Evolutionary conservation across 2,113 vertebrate genomes (phyloP), one percentile per base, ranked within the genome.

Genomic region (Meleagris gallopavo): DNA sequence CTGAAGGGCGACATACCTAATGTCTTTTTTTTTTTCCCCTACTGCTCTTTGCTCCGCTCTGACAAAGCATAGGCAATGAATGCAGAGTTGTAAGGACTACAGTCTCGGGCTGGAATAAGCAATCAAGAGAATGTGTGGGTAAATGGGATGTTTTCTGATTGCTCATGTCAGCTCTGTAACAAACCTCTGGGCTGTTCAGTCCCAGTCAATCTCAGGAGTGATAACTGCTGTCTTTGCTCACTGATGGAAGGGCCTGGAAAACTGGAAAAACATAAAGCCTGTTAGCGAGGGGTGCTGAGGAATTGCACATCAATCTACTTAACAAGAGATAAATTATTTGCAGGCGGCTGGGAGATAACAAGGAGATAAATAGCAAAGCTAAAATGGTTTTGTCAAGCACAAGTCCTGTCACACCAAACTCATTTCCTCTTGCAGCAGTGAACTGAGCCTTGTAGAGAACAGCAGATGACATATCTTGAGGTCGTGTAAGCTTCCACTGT

Each of bases 261-360:
- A 65, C 1, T 34, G 58, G 27, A 36, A 57, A 61, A 9, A 55
- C 2, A 5, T 13, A 48, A 73, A 83, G 30, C 57, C 57, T 61
- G 34, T 32, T 70, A 27, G 40, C 50, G 61, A 82, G 19, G 66
- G 71, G 12, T 6, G 61, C 6, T 9, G 57, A 89, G 65, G 65
- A 81, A 64, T 77, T 92, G 8, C 0, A 13, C 40, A 48, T 86
- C 69, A 41, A 3, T 71, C 73, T 67, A 70, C 73, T 55, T 55
- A 41, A 77, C n/a, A 45, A 41, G 45, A 81, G 88, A 76, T 48
- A 54, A 55, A 84, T 43, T 20, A 64, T 64, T 92, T 84, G 61
- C 61, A 60, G 60, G 86, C 86, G 86, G 70, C 94, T 92, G 94
- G 89, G 64, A 89, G 83, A 55, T 84, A 90, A 64, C 69, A 55